phyloP scores from a whole-genome alignment of 2,113 vertebrate species.

The Lamprologus speciosus region DNA sequence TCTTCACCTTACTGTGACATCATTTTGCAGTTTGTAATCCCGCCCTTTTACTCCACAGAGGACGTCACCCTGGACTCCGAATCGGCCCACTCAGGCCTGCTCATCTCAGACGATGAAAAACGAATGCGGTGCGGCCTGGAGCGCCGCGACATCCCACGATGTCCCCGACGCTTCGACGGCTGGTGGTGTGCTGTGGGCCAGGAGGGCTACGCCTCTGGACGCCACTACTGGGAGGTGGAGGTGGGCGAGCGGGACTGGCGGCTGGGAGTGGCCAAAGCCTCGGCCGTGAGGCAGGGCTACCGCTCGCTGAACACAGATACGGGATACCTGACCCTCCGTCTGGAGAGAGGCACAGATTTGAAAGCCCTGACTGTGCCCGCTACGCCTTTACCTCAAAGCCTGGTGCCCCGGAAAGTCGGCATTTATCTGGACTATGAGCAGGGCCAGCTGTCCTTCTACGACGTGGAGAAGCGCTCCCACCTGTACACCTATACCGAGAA shows the following conservation, averaged over 20 bases:
- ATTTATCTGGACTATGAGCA: conserved; percentile 71
- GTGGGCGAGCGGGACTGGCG: conserved; percentile 82
- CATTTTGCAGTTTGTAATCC: neutral
- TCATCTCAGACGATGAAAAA: conserved; percentile 77
- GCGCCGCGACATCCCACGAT: conserved; percentile 31
- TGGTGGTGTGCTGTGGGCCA: conserved; percentile 65
- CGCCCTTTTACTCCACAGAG: conserved; percentile 55
- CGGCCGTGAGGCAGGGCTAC: conserved; percentile 72
- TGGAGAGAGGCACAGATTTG: conserved; percentile 68
- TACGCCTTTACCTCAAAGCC: conserved; percentile 25
- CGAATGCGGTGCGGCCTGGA: conserved; percentile 76
- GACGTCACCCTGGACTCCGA: conserved; percentile 72
- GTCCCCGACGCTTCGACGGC: conserved; percentile 57
- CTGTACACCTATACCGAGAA: conserved; percentile 69
- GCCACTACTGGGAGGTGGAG: conserved; percentile 81
- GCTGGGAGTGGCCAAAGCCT: conserved; percentile 80
- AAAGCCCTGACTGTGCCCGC: conserved; percentile 67
- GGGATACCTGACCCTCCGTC: conserved; percentile 68
- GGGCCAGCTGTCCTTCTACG: conserved; percentile 76
- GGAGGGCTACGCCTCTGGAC: conserved; percentile 59
- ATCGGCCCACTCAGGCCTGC: conserved; percentile 66
- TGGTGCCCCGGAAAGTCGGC: conserved; percentile 59
- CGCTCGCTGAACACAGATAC: conserved; percentile 59
- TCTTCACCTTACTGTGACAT: accelerated
- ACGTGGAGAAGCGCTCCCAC: conserved; percentile 66